Evolutionary conservation across 2,797 vertebrate species (phyloP), one percentile per base, ranked within the genome.

Genomic region (Rachycentron canadum): DNA sequence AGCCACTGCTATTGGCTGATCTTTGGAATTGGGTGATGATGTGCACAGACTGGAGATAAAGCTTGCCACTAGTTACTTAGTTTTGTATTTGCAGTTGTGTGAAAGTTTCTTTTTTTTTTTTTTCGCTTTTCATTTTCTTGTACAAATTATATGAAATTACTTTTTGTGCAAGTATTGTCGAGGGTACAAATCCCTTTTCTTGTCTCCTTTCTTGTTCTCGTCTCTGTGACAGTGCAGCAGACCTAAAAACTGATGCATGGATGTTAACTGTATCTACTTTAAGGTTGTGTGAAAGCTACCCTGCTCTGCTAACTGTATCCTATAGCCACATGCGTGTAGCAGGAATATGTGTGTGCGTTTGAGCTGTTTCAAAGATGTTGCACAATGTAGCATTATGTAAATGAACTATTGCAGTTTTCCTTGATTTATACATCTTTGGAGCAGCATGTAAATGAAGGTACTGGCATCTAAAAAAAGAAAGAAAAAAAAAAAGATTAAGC

Each of bases 381-480:
- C 49, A 25, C 25, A 50, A 25, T 25, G 10, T 11, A 25, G 1
- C 3, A 50, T 49, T 17, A 45, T 47, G 45, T 19, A 49, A 52
- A 52, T 57, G 10, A 19, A 21, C 17, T 17, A 26, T 2, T 26
- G 9, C n/a, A 43, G 7, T 17, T n/a, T 26, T 58, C 5, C 5
- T 47, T 30, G 11, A 57, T 38, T 23, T 43, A 30, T 16, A 9
- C 6, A 23, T 64, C 53, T 52, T 23, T 28, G 13, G 28, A 25
- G 12, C 5, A 34, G 16, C 14, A 49, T 9, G 68, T 60, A 30
- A 3, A 61, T 41, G 13, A 61, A 56, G 26, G 19, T 23, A 28
- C 58, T 4, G n/a, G n/a, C 49, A 55, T 10, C 58, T 69, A 9
- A 50, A 17, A 23, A 45, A 62, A 55, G 66, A 63, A 21, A 23